Conservation (phyloP, 2,888 invertebrate species). For the Drosophila testacea region DNA sequence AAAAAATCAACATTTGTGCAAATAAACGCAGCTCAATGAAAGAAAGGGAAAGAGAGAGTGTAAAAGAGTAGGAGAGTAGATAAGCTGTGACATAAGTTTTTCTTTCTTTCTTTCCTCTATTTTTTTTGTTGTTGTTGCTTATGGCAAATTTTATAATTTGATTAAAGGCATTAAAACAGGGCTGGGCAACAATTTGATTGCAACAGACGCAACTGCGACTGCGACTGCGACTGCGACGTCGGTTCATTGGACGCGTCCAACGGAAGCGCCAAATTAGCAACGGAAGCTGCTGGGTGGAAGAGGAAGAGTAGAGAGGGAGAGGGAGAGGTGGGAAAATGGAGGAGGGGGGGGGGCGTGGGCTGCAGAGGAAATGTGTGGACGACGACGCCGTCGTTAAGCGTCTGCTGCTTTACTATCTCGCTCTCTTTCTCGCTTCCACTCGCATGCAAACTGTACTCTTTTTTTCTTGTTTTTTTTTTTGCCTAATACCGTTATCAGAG, state of each 20-base stretch:
- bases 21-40: conserved; percentile 8
- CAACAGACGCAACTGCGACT: conserved; percentile 26
- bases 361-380: conserved; percentile 29
- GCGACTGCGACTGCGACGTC: conserved; percentile 28
- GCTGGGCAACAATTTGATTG: conserved; percentile 40
- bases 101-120: neutral
- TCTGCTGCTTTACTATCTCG: neutral
- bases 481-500: conserved; percentile 30
- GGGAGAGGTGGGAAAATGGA: neutral
- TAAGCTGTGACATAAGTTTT: conserved; percentile 24
- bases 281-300: conserved; percentile 52
- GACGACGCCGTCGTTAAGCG: neutral
- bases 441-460: conserved; percentile 2
- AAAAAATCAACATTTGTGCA: conserved; percentile 41
- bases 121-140: conserved; percentile 6
- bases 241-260: conserved; percentile 53
- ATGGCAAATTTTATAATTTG: conserved; percentile 31
- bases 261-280: conserved; percentile 71
- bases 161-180: conserved; percentile 37
- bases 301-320: neutral
- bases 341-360: neutral
- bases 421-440: neutral
- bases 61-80: conserved; percentile 1
- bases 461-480: neutral
- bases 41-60: neutral